A percentile compares a stretch with the other conserved stretches of the same genome.
Evolutionary conservation across 92 coral and sea anemone species (phyloP).

Genomic region (Heteractis magnifica): DNA sequence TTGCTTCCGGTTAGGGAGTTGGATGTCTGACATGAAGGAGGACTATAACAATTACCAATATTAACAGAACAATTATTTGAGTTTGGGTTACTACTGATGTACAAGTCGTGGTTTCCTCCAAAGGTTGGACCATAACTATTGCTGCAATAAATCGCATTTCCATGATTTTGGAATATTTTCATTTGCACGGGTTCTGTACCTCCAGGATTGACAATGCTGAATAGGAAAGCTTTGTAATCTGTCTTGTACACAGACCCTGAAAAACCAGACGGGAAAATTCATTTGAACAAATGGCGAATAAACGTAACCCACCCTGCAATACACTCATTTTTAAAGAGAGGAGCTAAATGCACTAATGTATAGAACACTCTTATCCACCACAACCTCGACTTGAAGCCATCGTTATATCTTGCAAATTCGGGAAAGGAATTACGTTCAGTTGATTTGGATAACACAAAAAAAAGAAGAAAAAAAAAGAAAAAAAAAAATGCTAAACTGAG

Average conservation of each 20-base stretch:
- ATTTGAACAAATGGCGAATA: no score
- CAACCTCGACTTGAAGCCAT: no score
- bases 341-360: no score
- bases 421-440: no score
- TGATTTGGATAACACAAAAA: no score
- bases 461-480: no score
- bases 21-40: conserved; percentile 37
- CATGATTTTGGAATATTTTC: conserved; percentile 3
- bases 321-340: no score
- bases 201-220: conserved; percentile 47
- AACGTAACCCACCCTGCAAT: no score
- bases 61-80: neutral
- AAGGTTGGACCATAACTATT: conserved; percentile 51
- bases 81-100: conserved; percentile 35
- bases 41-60: conserved; percentile 26
- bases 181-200: conserved; percentile 34
- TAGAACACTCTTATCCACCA: no score
- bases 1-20: conserved; percentile 34
- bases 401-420: no score
- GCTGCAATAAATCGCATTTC: conserved; percentile 39
- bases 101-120: conserved; percentile 47
- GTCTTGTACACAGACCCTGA: conserved; percentile 25
- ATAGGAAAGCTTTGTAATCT: conserved; percentile 38
- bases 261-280: neutral
- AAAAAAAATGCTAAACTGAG: no score